A percentile compares a stretch with the other conserved stretches of the same genome.
phyloP scores from a whole-genome alignment of 2,888 invertebrate genomes.

The Agriopis aurantiaria region DNA sequence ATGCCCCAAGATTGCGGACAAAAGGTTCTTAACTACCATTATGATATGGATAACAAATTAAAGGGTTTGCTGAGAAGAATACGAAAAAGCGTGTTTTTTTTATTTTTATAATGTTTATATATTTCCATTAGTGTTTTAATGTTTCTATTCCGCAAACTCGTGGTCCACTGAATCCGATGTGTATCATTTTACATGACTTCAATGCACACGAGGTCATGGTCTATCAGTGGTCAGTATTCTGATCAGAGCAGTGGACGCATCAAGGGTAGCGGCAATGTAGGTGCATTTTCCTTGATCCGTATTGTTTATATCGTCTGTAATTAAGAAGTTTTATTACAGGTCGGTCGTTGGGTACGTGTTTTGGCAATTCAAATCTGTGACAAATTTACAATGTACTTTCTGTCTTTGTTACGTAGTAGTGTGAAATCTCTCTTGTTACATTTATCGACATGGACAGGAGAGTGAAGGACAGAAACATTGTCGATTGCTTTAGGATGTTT shows the following conservation, averaged over 20 bases:
- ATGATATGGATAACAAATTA: too few relatives aligned
- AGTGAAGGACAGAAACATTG: too few relatives aligned
- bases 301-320: slow-evolving; percentile 10
- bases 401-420: too few relatives aligned
- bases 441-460: not conserved
- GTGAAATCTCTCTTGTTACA: not conserved
- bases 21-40: too few relatives aligned
- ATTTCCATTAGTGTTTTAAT: too few relatives aligned
- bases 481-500: too few relatives aligned
- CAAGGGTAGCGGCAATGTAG: slow-evolving; percentile 13
- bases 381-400: not conserved
- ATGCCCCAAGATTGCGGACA: too few relatives aligned
- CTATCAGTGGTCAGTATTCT: slow-evolving; percentile 32
- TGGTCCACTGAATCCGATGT: not conserved
- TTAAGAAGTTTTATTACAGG: slow-evolving; percentile 15
- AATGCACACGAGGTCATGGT: slow-evolving; percentile 20
- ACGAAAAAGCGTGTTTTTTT: too few relatives aligned
- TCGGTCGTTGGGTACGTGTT: slow-evolving; percentile 1
- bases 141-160: too few relatives aligned
- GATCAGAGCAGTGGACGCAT: slow-evolving; percentile 21
- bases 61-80: too few relatives aligned
- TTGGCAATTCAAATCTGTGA: not conserved
- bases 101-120: too few relatives aligned
- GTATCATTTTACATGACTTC: slow-evolving; percentile 13
- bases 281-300: slow-evolving; percentile 21